Base-by-base conservation (phyloP, 2,113 vertebrate species). In the Kryptolebias marmoratus region DNA sequence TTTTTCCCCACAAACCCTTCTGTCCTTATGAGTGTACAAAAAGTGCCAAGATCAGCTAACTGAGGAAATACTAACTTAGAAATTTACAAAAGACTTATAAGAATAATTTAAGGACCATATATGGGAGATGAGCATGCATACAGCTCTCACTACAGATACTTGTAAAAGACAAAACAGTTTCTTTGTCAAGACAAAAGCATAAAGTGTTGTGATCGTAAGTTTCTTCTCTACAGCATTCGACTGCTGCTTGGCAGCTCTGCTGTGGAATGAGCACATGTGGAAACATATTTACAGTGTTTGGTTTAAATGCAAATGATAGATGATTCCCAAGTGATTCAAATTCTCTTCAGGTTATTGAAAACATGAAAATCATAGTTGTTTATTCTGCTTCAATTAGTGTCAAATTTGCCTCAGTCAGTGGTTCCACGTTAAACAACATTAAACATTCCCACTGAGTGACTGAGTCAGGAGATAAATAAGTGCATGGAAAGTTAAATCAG, bases 181-280 rank as follows among this genome's bases (percentile, higher is more conserved):
- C 27, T 85, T 68, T 78, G n/a, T 71, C 80, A 54, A 68, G 57
- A 69, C 54, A 52, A 80, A 84, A 85, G 56, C 72, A 73, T 70
- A 57, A 55, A 57, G 27, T 49, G 60, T 68, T 68, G 71, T 61
- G 71, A 85, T 86, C 77, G 86, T 84, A 79, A 87, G 79, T 71
- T 73, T 82, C 64, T 73, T 80, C 81, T 86, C 71, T 79, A 65
- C 79, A 66, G 64, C 2, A 30, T 56, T 65, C 15, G 30, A 89
- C 82, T 88, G 86, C 72, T 77, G 83, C 81, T 89, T 82, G 85
- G 82, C 80, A 91, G 79, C 76, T 50, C 67, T 7, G 42, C 73
- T 5, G 2, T 82, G 87, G 88, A 89, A 87, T 88, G 79, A 88
- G 80, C 71, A 68, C 91, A 87, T 86, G 92, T 84, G 79, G 86